Conservation (phyloP, 2,113 vertebrate genomes). For the Cottus gobio region DNA sequence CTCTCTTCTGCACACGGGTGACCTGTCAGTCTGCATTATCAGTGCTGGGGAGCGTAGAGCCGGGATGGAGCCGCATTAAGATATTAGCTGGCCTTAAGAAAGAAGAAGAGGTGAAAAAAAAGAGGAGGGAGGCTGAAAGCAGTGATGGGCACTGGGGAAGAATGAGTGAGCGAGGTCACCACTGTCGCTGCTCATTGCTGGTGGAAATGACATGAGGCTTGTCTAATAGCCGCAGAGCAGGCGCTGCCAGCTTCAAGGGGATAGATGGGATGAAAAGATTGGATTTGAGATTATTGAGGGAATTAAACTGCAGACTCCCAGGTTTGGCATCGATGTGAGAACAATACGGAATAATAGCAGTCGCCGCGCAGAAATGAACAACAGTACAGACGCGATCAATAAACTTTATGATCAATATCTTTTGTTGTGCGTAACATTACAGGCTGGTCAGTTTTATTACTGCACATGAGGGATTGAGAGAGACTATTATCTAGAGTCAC, state of each 20-base stretch:
- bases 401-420: conserved; percentile 56
- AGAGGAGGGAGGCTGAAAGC: conserved; percentile 20
- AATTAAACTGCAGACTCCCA: conserved; percentile 15
- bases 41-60: conserved; percentile 43
- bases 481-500: conserved; percentile 35
- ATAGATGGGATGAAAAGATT: conserved; percentile 52
- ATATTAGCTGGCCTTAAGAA: conserved; percentile 59
- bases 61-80: conserved; percentile 53
- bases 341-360: conserved; percentile 41
- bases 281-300: conserved; percentile 40
- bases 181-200: conserved; percentile 23
- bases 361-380: conserved; percentile 47
- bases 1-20: conserved; percentile 50
- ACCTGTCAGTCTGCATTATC: conserved; percentile 74
- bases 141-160: conserved; percentile 17
- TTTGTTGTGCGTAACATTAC: conserved; percentile 45
- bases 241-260: conserved; percentile 28
- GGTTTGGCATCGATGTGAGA: conserved; percentile 27
- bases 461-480: conserved; percentile 15
- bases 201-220: conserved; percentile 54
- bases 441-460: conserved; percentile 45
- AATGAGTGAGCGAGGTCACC: conserved; percentile 47
- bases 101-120: conserved; percentile 14
- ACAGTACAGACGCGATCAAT: conserved; percentile 58
- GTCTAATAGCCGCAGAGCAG: conserved; percentile 32